Evolutionary conservation across 1,140 invertebrate genomes (phyloP), one percentile per base, ranked within the genome.

Genomic region (Dinoponera quadriceps): DNA sequence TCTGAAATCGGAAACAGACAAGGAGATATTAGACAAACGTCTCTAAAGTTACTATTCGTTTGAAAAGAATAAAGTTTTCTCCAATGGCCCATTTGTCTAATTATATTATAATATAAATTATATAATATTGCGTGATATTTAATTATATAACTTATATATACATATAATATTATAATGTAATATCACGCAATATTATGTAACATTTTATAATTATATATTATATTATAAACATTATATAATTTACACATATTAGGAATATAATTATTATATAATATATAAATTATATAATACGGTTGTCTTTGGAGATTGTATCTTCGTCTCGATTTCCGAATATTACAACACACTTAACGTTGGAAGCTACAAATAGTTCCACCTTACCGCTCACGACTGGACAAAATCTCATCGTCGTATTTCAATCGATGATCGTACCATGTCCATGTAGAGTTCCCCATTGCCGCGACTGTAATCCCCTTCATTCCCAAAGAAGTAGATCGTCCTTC

Each of bases 351-450:
- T 44, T 11, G 38, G 1, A 4, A 11, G 11, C 3, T 4, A 11
- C 25, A 27, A 27, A 27, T 13, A 60, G 20, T 25, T 60, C 16
- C 25, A 55, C 29, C 16, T 59, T 59, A 63, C 20, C n/a, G 2
- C 27, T 44, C 18, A 25, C 14, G 14, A 13, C 22, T 54, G 22
- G 22, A 44, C 18, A 38, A 13, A 49, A 49, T 27, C n/a, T 33
- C n/a, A 60, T 1, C 54, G 1, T 44, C 38, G 14, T 55, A 27
- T 14, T 55, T 38, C 3, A n/a, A 20, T 48, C 1, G 22, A 49
- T 54, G 11, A 14, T 25, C 71, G 49, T 25, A 87, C 87, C 87
- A 85, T 87, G 11, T 87, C 72, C 82, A 87, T 82, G 13, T 57
- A 82, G 9, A 51, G 48, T 9, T 66, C 38, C 13, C n/a, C 60